These are phyloP conservation scores for Cherax destructor DNA, from an alignment of 1,140 invertebrate species.

Conservation along the genomic window DNA sequence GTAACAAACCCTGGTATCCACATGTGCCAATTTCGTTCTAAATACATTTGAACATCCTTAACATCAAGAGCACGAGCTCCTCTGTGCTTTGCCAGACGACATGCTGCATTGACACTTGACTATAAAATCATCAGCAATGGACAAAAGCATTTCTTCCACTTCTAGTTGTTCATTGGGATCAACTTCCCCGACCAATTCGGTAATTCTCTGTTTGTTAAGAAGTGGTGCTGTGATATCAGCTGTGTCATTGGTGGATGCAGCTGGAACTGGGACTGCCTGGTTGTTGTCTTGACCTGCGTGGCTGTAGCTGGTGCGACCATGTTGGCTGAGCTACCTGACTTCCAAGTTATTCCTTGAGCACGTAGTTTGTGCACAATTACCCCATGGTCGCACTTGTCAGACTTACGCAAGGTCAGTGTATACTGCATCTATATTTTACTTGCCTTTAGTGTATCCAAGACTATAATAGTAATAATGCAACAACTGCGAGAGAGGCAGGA, in stretches of 20 bases:
- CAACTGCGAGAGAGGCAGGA: too few species aligned
- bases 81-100: slow-evolving; percentile 93
- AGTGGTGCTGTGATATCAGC: slow-evolving; percentile 74
- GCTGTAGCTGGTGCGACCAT: slow-evolving; percentile 30
- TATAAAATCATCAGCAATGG: slow-evolving; percentile 97
- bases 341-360: too few species aligned
- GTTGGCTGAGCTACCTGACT: slow-evolving; percentile 30
- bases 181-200: slow-evolving; percentile 94
- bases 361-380: too few species aligned
- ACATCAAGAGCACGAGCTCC: slow-evolving; percentile 92
- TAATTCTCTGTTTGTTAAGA: slow-evolving; percentile 88
- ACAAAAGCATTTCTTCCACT: slow-evolving; percentile 94
- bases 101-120: slow-evolving; percentile 90
- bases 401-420: too few species aligned
- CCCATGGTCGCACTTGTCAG: too few species aligned
- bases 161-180: slow-evolving; percentile 96
- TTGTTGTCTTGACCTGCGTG: slow-evolving; percentile 41
- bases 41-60: slow-evolving; percentile 95
- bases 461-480: too few species aligned
- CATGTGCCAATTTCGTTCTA: slow-evolving; percentile 96
- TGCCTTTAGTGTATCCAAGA: too few species aligned
- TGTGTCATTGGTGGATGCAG: slow-evolving; percentile 39
- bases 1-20: slow-evolving; percentile 97
- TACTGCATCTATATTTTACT: too few species aligned
- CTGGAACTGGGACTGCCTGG: slow-evolving; percentile 50